phyloP scores from a whole-genome alignment of 2,888 invertebrate species.

The Trichogramma dendrolimi region DNA sequence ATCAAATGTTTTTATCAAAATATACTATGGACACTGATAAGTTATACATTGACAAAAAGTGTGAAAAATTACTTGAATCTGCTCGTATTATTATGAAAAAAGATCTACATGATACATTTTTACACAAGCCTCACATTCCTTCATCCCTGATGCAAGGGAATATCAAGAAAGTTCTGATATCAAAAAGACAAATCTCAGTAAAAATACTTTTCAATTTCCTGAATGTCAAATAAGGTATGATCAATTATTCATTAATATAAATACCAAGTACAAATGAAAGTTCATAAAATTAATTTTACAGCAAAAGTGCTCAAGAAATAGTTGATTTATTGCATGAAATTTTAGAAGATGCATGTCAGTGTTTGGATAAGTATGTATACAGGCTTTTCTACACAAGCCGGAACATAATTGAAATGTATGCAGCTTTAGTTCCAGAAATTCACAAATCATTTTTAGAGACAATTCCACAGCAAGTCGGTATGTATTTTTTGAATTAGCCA shows the following conservation, averaged over 20 bases:
- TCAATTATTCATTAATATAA: neutral
- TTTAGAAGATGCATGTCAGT: conserved; percentile 63
- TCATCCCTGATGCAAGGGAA: neutral
- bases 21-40: conserved; percentile 72
- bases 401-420: conserved; percentile 73
- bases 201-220: conserved; percentile 52
- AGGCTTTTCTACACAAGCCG: conserved; percentile 68
- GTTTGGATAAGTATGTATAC: conserved; percentile 61
- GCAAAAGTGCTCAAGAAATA: conserved; percentile 63
- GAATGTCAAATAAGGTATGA: conserved; percentile 55
- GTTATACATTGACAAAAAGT: conserved; percentile 73
- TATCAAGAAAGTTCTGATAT: conserved; percentile 25
- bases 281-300: conserved; percentile 47
- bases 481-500: conserved; percentile 34
- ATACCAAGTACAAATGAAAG: neutral
- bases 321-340: conserved; percentile 63
- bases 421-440: conserved; percentile 71
- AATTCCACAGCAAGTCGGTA: conserved; percentile 83
- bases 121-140: conserved; percentile 39
- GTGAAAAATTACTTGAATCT: conserved; percentile 64
- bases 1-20: conserved; percentile 60
- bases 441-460: conserved; percentile 76
- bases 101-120: conserved; percentile 71
- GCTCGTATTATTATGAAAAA: conserved; percentile 73
- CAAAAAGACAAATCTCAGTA: conserved; percentile 40